Conservation (phyloP, 2,888 invertebrate species). For the Teinopalpus imperialis region DNA sequence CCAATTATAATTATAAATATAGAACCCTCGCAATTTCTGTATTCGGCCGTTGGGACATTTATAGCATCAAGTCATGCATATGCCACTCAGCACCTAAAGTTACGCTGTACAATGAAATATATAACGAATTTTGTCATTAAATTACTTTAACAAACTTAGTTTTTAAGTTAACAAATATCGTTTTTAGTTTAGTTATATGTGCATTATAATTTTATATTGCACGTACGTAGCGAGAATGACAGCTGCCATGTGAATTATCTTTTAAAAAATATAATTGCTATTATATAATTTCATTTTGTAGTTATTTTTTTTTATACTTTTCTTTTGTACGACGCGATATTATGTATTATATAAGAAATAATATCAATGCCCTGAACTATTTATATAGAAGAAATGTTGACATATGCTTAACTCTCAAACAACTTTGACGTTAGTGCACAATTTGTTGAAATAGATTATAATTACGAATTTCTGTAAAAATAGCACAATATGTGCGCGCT, state of each 20-base stretch:
- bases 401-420: slow-evolving; percentile 27
- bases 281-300: slow-evolving; percentile 34
- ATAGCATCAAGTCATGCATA: no score
- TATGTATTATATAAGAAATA: slow-evolving; percentile 14
- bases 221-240: slow-evolving; percentile 17
- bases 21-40: no score
- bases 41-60: no score
- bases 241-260: slow-evolving; percentile 36
- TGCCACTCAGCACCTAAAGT: slow-evolving; percentile 13
- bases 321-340: slow-evolving; percentile 30
- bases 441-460: slow-evolving; percentile 61
- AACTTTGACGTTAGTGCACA: slow-evolving; percentile 60
- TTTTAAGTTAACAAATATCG: slow-evolving; percentile 43
- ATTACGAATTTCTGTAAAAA: slow-evolving; percentile 62
- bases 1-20: no score
- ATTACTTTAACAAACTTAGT: slow-evolving; percentile 44
- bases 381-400: slow-evolving; percentile 3
- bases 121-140: slow-evolving; percentile 50
- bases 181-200: slow-evolving; percentile 43
- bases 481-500: slow-evolving; percentile 69
- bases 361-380: slow-evolving; percentile 1
- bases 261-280: slow-evolving; percentile 39
- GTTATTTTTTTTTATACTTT: slow-evolving; percentile 39
- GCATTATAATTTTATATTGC: slow-evolving; percentile 30
- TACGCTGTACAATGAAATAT: slow-evolving; percentile 50